These are phyloP conservation scores for Actenoides hombroni DNA, from an alignment of 2,113 vertebrate genomes.

Conservation along the genomic window DNA sequence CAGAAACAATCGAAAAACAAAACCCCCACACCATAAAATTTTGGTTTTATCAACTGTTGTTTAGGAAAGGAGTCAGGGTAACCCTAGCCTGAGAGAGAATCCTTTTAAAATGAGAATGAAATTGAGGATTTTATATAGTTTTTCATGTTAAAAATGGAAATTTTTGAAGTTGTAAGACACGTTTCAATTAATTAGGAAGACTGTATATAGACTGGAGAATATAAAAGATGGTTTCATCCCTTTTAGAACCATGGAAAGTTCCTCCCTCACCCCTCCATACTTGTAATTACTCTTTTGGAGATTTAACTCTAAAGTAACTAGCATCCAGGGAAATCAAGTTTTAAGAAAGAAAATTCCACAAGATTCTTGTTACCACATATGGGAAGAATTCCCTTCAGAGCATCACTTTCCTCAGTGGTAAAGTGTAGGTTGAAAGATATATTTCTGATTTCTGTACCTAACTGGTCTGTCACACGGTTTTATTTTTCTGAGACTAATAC, in stretches of 20 bases:
- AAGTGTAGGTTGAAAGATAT: neutral
- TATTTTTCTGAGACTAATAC: neutral
- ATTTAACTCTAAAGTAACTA: neutral
- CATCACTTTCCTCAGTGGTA: neutral
- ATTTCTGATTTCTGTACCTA: neutral
- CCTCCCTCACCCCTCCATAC: no score
- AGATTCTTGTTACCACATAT: rapidly evolving
- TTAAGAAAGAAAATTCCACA: neutral
- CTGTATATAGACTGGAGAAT: neutral
- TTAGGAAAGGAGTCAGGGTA: neutral
- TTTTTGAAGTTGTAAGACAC: neutral
- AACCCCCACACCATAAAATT: neutral
- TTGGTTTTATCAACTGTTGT: neutral
- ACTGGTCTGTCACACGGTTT: rapidly evolving
- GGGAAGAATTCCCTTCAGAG: neutral
- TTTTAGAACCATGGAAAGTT: neutral
- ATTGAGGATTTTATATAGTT: neutral
- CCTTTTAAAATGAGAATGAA: neutral
- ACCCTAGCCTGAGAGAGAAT: neutral
- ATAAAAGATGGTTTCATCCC: neutral
- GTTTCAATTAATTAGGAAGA: neutral
- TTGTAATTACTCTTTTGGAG: neutral
- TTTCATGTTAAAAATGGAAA: no score
- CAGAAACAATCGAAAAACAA: no score
- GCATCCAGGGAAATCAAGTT: neutral